Evolutionary conservation across 2,888 invertebrate species (phyloP).

Genomic region (Athetis lepigone): DNA sequence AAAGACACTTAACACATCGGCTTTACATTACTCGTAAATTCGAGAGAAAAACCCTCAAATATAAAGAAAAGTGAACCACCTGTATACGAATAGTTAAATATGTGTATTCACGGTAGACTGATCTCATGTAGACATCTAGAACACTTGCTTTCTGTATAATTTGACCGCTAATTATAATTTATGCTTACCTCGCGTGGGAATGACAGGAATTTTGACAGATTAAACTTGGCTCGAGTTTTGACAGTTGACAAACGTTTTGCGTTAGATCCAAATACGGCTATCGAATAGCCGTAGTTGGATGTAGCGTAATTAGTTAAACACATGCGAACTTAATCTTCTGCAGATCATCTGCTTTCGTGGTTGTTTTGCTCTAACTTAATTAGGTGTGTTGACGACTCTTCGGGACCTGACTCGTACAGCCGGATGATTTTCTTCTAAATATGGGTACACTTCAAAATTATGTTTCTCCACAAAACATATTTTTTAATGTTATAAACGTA

Average conservation of each 20-base stretch:
- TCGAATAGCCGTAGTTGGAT: constrained; percentile 14
- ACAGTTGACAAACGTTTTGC: constrained; percentile 11
- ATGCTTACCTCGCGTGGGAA: constrained; percentile 39
- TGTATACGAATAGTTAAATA: constrained; percentile 25
- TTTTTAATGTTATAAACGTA: no score
- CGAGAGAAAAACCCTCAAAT: no score
- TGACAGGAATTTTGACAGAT: constrained; percentile 38
- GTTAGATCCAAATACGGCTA: no score
- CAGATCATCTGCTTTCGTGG: no score
- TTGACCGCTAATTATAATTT: constrained; percentile 43
- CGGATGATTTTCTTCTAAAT: no score
- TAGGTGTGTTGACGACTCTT: no score
- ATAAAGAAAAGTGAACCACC: constrained; percentile 14
- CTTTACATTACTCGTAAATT: no score
- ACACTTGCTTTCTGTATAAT: constrained; percentile 46
- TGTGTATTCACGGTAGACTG: constrained; percentile 14
- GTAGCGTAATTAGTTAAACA: neutral
- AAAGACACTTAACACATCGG: no score
- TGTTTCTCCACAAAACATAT: no score
- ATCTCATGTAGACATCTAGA: constrained; percentile 19
- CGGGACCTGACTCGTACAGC: no score
- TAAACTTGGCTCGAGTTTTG: constrained; percentile 9
- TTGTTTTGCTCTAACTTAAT: no score
- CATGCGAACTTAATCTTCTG: neutral
- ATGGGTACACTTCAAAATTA: no score